Evolutionary conservation across 2,113 vertebrate genomes (phyloP).

Genomic region (Dipodomys spectabilis): DNA sequence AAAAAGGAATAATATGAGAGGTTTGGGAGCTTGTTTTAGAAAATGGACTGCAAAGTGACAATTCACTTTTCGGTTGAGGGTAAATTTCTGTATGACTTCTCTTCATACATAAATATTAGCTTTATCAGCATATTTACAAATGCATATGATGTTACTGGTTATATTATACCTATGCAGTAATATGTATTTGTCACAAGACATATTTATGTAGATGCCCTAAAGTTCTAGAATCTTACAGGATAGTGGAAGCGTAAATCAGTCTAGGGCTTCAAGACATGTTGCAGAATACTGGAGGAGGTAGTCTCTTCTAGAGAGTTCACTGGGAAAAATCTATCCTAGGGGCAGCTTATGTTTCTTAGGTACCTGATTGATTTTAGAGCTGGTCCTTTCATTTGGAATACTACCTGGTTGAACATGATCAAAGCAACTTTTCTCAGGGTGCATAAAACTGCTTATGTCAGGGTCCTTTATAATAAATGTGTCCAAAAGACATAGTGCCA

Average conservation of each 20-base stretch:
- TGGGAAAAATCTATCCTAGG: conserved; percentile 59
- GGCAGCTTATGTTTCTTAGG: conserved; percentile 75
- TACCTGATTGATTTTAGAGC: conserved; percentile 68
- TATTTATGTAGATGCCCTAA: conserved; percentile 76
- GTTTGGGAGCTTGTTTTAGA: conserved; percentile 51
- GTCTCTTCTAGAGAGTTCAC: conserved; percentile 55
- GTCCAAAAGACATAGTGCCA: neutral
- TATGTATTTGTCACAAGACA: conserved; percentile 65
- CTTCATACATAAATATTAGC: conserved; percentile 54
- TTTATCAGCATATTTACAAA: conserved; percentile 56
- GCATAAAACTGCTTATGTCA: conserved; percentile 46
- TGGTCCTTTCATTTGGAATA: conserved; percentile 41
- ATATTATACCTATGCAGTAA: conserved; percentile 48
- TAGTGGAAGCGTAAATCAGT: conserved; percentile 63
- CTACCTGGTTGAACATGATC: conserved; percentile 41
- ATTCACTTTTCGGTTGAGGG: conserved; percentile 51
- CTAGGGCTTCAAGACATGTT: conserved; percentile 40
- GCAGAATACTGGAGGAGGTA: conserved; percentile 7
- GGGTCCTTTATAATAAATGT: neutral
- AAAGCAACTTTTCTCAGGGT: conserved; percentile 44
- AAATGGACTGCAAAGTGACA: conserved; percentile 1
- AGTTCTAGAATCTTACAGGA: conserved; percentile 70
- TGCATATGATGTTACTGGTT: conserved; percentile 59
- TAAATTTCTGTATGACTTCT: neutral
- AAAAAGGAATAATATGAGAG: conserved; percentile 18